phyloP scores from a whole-genome alignment of 2,888 invertebrate species.

The Scaeva pyrastri region DNA sequence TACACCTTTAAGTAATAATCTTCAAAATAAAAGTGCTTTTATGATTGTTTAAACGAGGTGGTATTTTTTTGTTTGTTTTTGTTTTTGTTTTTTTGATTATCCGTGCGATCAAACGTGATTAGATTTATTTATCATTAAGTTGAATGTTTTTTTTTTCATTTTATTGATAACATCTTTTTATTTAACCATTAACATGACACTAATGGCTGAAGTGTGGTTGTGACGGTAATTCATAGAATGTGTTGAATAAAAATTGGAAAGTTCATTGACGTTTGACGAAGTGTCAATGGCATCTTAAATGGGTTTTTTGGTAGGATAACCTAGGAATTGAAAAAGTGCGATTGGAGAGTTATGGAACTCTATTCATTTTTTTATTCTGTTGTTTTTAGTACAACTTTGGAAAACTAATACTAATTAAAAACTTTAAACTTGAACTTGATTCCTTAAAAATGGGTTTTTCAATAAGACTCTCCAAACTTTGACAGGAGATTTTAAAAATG shows the following conservation, averaged over 20 bases:
- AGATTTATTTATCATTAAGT: slow-evolving; percentile 21
- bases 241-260: not conserved
- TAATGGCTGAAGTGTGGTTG: slow-evolving; percentile 7
- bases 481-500: too few relatives aligned
- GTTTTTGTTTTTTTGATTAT: slow-evolving; percentile 18
- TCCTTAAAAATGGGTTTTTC: too few relatives aligned
- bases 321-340: not conserved
- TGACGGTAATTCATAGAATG: not conserved
- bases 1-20: not conserved
- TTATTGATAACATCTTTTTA: slow-evolving; percentile 3
- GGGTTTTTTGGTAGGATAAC: not conserved
- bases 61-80: slow-evolving; percentile 38
- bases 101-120: slow-evolving; percentile 60
- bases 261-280: slow-evolving; percentile 52
- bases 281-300: slow-evolving; percentile 55
- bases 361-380: too few relatives aligned
- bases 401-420: too few relatives aligned
- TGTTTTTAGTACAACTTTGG: too few relatives aligned
- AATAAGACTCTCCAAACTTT: too few relatives aligned
- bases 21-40: slow-evolving; percentile 51
- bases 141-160: not conserved
- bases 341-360: not conserved
- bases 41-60: slow-evolving; percentile 35
- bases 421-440: too few relatives aligned
- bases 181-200: slow-evolving; percentile 57